These are phyloP conservation scores for Prionailurus bengalensis DNA, from an alignment of 2,113 vertebrate species.

Conservation along the genomic window DNA sequence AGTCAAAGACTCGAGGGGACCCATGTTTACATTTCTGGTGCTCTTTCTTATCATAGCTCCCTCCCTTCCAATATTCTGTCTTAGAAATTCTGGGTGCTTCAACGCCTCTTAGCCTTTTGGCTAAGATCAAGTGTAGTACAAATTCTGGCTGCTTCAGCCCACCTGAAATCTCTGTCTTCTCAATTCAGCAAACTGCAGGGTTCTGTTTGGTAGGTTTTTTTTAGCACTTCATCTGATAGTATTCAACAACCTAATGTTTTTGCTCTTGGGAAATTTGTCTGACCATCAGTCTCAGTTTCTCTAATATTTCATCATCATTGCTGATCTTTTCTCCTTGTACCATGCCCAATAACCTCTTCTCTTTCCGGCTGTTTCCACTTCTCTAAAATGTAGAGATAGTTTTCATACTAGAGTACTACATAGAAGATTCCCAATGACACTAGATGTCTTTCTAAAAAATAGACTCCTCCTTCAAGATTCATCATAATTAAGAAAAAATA, in stretches of 20 bases:
- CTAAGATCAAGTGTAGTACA: neutral
- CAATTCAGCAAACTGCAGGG: neutral
- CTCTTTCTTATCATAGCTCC: neutral
- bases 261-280: slow-evolving; percentile 14
- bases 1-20: neutral
- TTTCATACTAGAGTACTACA: neutral
- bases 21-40: neutral
- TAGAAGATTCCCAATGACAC: neutral
- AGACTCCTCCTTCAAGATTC: neutral
- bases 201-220: neutral
- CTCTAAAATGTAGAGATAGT: neutral
- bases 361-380: neutral
- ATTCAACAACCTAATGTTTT: neutral
- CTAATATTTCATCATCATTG: neutral
- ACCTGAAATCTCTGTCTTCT: neutral
- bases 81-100: neutral
- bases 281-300: neutral
- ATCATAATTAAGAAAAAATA: neutral
- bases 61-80: neutral
- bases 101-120: too few species aligned
- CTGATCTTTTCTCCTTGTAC: neutral
- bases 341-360: neutral
- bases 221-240: neutral
- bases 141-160: neutral
- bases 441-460: neutral